These are phyloP conservation scores for Agrilus cyanescens DNA, from an alignment of 2,888 invertebrate species.

Conservation along the genomic window DNA sequence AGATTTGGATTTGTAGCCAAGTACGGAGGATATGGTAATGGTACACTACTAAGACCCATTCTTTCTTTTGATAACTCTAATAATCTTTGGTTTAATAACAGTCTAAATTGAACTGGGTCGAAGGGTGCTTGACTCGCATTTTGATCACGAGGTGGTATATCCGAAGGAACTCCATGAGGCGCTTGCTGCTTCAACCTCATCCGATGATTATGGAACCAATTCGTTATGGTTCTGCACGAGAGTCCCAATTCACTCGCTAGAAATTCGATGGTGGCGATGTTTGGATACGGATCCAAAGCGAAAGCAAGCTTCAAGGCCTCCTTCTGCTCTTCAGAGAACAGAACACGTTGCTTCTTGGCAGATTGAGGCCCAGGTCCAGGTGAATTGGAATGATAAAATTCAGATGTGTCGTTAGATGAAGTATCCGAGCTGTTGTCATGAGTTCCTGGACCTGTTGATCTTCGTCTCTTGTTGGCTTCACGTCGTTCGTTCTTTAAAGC, in stretches of 20 bases:
- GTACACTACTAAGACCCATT: conserved; percentile 64
- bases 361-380: conserved; percentile 75
- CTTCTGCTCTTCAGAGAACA: conserved; percentile 97
- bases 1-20: conserved; percentile 65
- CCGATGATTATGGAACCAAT: conserved; percentile 99
- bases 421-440: conserved; percentile 83
- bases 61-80: conserved; percentile 79
- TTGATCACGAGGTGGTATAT: conserved; percentile 65
- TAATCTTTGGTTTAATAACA: conserved; percentile 78
- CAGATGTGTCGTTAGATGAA: conserved; percentile 78
- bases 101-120: conserved; percentile 84
- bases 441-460: conserved; percentile 68
- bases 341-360: conserved; percentile 88
- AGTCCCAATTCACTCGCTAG: conserved; percentile 83
- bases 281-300: conserved; percentile 93
- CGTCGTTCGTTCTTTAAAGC: conserved; percentile 81
- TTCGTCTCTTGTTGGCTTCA: conserved; percentile 81
- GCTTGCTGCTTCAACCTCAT: conserved; percentile 90
- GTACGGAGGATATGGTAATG: conserved; percentile 65
- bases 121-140: conserved; percentile 58
- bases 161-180: conserved; percentile 54
- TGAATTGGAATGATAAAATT: conserved; percentile 76
- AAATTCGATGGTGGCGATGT: conserved; percentile 91
- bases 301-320: conserved; percentile 91
- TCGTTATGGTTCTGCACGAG: conserved; percentile 92